Evolutionary conservation across 2,113 vertebrate species (phyloP).

Genomic region (Sinocyclocheilus maitianheensis): DNA sequence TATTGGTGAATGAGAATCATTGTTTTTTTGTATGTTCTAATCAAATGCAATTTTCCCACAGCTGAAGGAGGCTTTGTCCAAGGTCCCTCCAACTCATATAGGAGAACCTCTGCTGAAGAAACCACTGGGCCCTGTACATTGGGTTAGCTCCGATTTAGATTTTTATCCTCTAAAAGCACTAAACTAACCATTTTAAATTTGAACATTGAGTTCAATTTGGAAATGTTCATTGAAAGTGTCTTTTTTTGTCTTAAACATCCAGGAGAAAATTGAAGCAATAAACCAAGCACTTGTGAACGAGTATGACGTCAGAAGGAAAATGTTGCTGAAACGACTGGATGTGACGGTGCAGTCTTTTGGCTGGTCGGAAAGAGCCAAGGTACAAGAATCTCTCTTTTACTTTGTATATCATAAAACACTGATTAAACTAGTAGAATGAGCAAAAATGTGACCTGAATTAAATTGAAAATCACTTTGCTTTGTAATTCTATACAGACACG

Average conservation of each 20-base stretch:
- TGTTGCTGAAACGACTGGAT: slow-evolving; percentile 95
- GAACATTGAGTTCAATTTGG: not conserved
- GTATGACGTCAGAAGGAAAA: slow-evolving; percentile 94
- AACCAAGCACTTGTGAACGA: slow-evolving; percentile 96
- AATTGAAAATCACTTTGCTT: not conserved
- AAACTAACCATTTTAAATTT: not conserved
- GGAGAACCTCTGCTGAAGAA: slow-evolving; percentile 91
- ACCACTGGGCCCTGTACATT: slow-evolving; percentile 89
- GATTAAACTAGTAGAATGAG: not conserved
- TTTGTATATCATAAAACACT: no score
- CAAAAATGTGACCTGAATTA: not conserved
- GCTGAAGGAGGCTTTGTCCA: slow-evolving; percentile 93
- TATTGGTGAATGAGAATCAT: not conserved
- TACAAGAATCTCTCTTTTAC: slow-evolving; percentile 61
- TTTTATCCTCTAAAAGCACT: not conserved
- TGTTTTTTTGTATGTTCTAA: not conserved
- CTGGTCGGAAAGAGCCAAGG: slow-evolving; percentile 98
- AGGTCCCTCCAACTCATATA: slow-evolving; percentile 87
- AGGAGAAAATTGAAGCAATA: slow-evolving; percentile 98
- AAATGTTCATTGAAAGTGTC: not conserved
- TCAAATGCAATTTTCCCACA: slow-evolving; percentile 58
- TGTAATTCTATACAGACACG: slow-evolving; percentile 76
- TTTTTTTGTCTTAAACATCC: slow-evolving; percentile 39
- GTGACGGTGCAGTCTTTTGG: slow-evolving; percentile 98
- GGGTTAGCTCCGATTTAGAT: slow-evolving; percentile 76